A percentile compares a stretch with the other conserved stretches of the same genome.
Conservation (phyloP, 1,140 invertebrate genomes). For the Paraescarpia echinospica region DNA sequence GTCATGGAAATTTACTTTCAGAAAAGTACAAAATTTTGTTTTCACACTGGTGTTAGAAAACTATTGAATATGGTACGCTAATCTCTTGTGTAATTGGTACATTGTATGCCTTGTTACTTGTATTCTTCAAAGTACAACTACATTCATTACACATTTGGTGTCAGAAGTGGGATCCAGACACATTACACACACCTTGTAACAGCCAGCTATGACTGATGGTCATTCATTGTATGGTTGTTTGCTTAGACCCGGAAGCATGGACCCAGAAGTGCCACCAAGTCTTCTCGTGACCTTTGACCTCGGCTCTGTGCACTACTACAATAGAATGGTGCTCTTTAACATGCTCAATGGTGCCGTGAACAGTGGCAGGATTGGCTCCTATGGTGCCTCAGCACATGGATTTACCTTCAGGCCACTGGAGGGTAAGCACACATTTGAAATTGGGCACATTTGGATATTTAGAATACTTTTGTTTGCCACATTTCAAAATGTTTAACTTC, state of each 20-base stretch:
- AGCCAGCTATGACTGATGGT: conserved; percentile 20
- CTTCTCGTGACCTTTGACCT: conserved; percentile 58
- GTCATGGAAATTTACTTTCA: neutral
- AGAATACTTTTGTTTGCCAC: conserved; percentile 6
- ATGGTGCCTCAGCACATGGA: conserved; percentile 52
- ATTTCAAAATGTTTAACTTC: conserved; percentile 8
- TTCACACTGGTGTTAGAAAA: neutral
- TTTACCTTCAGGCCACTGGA: conserved; percentile 60
- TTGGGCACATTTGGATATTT: neutral
- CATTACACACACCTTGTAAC: neutral
- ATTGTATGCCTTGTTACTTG: neutral
- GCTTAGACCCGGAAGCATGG: conserved; percentile 23
- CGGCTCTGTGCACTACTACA: conserved; percentile 54
- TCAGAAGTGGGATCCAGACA: neutral
- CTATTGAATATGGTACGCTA: neutral
- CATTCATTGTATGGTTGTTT: conserved; percentile 20
- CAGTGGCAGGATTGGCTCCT: conserved; percentile 50
- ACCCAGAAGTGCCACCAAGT: conserved; percentile 13
- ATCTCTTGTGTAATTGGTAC: neutral
- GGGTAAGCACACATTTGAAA: conserved; percentile 50
- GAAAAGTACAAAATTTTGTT: neutral
- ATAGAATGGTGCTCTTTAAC: conserved; percentile 49
- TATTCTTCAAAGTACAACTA: neutral
- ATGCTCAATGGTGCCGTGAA: conserved; percentile 48
- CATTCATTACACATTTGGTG: neutral